A percentile compares a stretch with the other conserved stretches of the same genome.
phyloP scores from a whole-genome alignment of 1,140 invertebrate genomes.

The Ditylenchus dipsaci region DNA sequence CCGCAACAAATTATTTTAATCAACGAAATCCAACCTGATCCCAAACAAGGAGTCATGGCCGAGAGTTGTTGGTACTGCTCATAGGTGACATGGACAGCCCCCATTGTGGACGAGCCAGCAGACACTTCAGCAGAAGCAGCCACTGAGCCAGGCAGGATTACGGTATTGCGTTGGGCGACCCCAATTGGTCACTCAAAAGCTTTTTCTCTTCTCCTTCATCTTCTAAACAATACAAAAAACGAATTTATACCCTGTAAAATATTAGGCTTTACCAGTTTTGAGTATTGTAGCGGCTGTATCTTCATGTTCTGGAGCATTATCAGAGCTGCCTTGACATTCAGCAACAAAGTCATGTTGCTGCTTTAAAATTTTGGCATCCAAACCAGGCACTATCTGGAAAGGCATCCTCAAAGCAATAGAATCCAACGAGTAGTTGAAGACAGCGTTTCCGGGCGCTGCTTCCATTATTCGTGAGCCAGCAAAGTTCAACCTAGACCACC shows the following conservation, averaged over 20 bases:
- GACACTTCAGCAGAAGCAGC: too few species aligned
- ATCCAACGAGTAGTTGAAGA: neutral
- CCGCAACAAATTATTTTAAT: too few species aligned
- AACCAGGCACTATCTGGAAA: neutral
- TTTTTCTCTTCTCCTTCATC: neutral
- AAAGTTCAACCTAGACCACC: too few species aligned
- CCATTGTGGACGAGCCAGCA: neutral
- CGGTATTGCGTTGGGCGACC: neutral
- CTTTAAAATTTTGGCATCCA: neutral
- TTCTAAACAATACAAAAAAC: neutral
- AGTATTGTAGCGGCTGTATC: neutral
- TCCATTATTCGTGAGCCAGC: neutral
- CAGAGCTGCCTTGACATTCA: neutral
- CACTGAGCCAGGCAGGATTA: conserved; percentile 3
- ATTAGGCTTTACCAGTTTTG: neutral
- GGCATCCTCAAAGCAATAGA: neutral
- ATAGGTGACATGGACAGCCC: neutral
- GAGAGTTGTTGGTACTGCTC: conserved; percentile 3
- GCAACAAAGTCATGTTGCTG: neutral
- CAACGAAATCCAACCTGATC: neutral
- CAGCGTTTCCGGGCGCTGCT: neutral
- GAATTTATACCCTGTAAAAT: neutral
- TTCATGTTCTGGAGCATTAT: neutral
- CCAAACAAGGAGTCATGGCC: neutral
- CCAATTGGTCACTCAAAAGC: neutral